phyloP scores from a whole-genome alignment of 1,140 invertebrate species.

The Drosophila pseudoobscura region DNA sequence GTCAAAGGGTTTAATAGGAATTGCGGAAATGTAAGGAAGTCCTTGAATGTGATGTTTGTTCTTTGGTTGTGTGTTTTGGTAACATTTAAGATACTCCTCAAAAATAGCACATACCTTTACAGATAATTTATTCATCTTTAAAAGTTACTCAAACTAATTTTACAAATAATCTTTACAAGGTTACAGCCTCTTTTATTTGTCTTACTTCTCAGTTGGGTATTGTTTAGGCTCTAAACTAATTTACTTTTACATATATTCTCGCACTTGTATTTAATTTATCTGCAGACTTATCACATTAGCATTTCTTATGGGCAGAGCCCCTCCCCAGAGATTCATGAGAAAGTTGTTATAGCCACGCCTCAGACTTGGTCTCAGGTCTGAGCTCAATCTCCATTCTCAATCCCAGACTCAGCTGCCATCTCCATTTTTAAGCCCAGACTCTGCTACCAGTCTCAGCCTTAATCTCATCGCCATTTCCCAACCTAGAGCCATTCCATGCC shows the following conservation, averaged over 20 bases:
- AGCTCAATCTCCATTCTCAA: too few relatives aligned
- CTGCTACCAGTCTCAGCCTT: too few relatives aligned
- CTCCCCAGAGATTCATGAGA: slow-evolving; percentile 16
- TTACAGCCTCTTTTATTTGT: background rate
- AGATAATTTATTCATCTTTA: background rate
- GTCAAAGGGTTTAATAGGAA: background rate
- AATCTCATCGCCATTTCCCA: background rate
- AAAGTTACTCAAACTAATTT: background rate
- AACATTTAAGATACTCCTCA: too few relatives aligned
- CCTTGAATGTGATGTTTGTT: background rate
- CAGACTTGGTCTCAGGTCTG: background rate
- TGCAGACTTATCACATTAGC: slow-evolving; percentile 37
- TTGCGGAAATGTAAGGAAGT: background rate
- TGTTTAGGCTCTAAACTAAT: slow-evolving; percentile 13
- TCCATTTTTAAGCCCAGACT: too few relatives aligned
- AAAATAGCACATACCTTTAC: too few relatives aligned
- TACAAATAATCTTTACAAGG: background rate
- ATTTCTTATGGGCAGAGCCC: slow-evolving; percentile 18
- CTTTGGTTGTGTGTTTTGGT: too few relatives aligned
- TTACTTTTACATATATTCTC: slow-evolving; percentile 8
- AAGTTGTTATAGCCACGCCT: slow-evolving; percentile 26
- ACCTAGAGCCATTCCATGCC: slow-evolving; percentile 38
- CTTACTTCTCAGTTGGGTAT: slow-evolving; percentile 10
- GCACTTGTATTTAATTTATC: slow-evolving; percentile 23
- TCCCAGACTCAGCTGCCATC: too few relatives aligned